These are phyloP conservation scores for Mus spretus DNA, from an alignment of 2,797 vertebrate genomes.

Conservation along the genomic window DNA sequence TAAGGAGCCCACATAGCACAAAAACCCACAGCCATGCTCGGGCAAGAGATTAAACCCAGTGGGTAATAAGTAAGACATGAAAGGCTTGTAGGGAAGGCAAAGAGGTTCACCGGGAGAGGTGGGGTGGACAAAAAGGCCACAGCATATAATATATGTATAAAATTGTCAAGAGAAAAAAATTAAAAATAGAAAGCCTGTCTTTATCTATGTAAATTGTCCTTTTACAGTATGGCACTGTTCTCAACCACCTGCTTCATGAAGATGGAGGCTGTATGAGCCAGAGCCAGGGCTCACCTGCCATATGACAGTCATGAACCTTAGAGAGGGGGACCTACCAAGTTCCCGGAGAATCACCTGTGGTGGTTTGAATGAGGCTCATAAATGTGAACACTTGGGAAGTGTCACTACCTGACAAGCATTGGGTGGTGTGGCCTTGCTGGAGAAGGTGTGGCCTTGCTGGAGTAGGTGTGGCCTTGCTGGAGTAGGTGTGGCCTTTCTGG, in stretches of 20 bases:
- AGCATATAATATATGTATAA: background rate
- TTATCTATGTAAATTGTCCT: background rate
- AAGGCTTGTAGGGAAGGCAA: background rate
- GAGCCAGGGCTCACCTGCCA: background rate
- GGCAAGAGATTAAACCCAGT: background rate
- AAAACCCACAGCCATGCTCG: background rate
- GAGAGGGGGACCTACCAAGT: background rate
- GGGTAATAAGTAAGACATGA: background rate
- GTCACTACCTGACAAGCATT: no score
- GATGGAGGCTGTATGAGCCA: accelerated
- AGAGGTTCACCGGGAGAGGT: background rate
- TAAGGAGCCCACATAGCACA: background rate
- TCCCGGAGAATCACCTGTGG: background rate
- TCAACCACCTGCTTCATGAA: background rate
- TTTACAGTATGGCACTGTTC: background rate
- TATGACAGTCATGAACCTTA: background rate
- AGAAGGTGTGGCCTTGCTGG: background rate
- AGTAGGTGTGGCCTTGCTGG: no score
- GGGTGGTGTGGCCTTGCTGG: background rate
- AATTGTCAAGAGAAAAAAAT: background rate
- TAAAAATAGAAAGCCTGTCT: background rate
- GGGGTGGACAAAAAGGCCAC: background rate
- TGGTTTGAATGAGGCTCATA: background rate
- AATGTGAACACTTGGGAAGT: background rate
- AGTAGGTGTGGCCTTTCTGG: background rate